Conservation (phyloP, 2,888 invertebrate species). For the Drosophila leonis region DNA sequence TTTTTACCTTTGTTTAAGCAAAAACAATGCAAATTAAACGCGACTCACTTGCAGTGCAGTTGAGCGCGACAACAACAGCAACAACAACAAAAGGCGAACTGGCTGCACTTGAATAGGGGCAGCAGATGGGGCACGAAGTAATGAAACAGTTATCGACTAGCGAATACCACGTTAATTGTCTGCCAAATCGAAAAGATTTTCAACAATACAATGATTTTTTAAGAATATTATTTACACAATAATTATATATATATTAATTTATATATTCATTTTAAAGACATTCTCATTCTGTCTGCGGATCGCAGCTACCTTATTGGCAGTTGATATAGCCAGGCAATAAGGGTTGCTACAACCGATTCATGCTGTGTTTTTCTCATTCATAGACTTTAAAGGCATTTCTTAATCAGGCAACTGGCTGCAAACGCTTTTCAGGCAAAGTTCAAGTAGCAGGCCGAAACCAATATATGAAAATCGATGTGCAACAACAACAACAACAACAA, state of each 20-base stretch:
- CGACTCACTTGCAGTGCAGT: constrained; percentile 81
- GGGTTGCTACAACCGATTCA: constrained; percentile 37
- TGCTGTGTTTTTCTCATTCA: not conserved
- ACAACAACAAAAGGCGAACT: constrained; percentile 52
- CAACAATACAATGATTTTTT: too few relatives aligned
- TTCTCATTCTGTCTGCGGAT: not conserved
- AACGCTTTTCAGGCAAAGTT: constrained; percentile 38
- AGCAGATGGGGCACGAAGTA: constrained; percentile 13
- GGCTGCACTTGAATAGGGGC: constrained; percentile 54
- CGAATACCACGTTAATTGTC: constrained; percentile 23
- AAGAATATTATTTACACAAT: not conserved
- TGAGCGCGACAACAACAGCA: constrained; percentile 68
- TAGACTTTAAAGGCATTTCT: constrained; percentile 47
- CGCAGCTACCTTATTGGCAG: not conserved
- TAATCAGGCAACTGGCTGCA: constrained; percentile 59
- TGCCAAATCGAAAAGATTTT: too few relatives aligned
- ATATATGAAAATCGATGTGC: constrained; percentile 63
- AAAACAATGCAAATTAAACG: constrained; percentile 83
- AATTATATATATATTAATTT: not conserved
- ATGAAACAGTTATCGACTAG: constrained; percentile 18
- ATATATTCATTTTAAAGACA: too few relatives aligned
- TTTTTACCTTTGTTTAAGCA: constrained; percentile 68
- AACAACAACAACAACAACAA: constrained; percentile 46
- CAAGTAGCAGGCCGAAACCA: constrained; percentile 51
- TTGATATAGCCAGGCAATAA: constrained; percentile 29